Conservation (phyloP, 2,888 invertebrate species). For the Clostera curtula region DNA sequence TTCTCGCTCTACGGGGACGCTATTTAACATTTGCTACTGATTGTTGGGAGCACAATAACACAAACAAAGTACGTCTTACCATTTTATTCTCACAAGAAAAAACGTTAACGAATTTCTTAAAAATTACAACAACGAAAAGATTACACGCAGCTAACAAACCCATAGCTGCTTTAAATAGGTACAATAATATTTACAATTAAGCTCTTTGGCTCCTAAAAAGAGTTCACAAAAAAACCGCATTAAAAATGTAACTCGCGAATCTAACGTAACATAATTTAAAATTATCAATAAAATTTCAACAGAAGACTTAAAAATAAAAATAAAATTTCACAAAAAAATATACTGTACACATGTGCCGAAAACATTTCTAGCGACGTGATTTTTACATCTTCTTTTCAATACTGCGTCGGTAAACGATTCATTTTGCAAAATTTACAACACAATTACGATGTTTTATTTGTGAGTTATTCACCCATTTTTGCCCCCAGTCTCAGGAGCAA, state of each 20-base stretch:
- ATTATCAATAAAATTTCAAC: constrained; percentile 68
- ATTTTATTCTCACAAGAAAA: constrained; percentile 73
- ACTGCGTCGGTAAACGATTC: constrained; percentile 33
- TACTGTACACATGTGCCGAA: constrained; percentile 22
- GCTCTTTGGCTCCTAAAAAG: constrained; percentile 71
- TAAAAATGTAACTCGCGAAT: constrained; percentile 35
- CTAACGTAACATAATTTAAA: constrained; percentile 67
- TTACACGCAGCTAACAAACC: constrained; percentile 45
- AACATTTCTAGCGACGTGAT: constrained; percentile 17
- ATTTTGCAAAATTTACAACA: constrained; percentile 41
- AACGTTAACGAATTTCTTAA: constrained; percentile 75
- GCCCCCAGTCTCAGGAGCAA: no score
- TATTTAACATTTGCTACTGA: no score
- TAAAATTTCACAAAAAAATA: constrained; percentile 36
- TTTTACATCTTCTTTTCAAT: constrained; percentile 21
- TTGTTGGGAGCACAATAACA: constrained; percentile 14
- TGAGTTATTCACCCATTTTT: no score
- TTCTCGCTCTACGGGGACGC: no score
- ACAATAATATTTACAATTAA: constrained; percentile 63
- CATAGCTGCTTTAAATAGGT: constrained; percentile 46
- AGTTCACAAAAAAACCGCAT: constrained; percentile 46
- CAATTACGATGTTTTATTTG: no score
- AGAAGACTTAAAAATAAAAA: constrained; percentile 32
- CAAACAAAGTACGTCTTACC: constrained; percentile 37
- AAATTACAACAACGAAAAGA: constrained; percentile 70